Percentiles rank a stretch among this genome's conserved stretches.
phyloP scores from a whole-genome alignment of 1,140 invertebrate genomes.

The Apolygus lucorum region DNA sequence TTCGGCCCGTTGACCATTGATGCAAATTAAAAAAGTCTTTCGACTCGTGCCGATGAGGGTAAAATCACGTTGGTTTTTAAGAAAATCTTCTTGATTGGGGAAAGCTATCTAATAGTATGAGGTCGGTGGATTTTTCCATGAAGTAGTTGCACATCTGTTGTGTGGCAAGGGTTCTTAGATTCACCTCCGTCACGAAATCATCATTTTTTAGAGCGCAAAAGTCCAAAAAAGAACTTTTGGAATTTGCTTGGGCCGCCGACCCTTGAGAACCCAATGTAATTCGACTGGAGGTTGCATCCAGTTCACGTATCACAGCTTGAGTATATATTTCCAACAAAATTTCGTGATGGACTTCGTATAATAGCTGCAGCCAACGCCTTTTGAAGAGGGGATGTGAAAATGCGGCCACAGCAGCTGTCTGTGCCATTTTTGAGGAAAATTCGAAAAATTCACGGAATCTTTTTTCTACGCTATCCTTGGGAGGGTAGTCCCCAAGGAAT shows the following conservation, averaged over 20 bases:
- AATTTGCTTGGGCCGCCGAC: background rate
- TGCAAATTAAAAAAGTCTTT: conserved; percentile 22
- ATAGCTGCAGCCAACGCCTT: conserved; percentile 9
- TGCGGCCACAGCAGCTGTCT: conserved; percentile 21
- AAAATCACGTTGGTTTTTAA: conserved; percentile 24
- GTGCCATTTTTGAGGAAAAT: conserved; percentile 10
- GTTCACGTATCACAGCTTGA: background rate
- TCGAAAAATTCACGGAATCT: conserved; percentile 25
- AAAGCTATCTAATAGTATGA: background rate
- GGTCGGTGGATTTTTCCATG: background rate
- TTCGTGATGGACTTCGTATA: background rate
- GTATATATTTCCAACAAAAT: background rate
- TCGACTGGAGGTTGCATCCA: background rate
- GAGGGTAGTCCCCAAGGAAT: no score
- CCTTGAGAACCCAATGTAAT: background rate
- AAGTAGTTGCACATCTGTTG: background rate
- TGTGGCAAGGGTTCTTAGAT: background rate
- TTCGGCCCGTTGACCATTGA: conserved; percentile 21
- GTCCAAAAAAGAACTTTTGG: background rate
- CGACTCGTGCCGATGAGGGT: conserved; percentile 25
- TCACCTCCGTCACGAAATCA: background rate
- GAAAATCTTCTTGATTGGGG: conserved; percentile 33
- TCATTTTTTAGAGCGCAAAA: background rate
- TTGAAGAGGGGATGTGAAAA: conserved; percentile 20
- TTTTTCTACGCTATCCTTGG: background rate